A percentile compares a stretch with the other conserved stretches of the same genome.
Evolutionary conservation across 2,113 vertebrate species (phyloP).

Genomic region (Axis porcinus): DNA sequence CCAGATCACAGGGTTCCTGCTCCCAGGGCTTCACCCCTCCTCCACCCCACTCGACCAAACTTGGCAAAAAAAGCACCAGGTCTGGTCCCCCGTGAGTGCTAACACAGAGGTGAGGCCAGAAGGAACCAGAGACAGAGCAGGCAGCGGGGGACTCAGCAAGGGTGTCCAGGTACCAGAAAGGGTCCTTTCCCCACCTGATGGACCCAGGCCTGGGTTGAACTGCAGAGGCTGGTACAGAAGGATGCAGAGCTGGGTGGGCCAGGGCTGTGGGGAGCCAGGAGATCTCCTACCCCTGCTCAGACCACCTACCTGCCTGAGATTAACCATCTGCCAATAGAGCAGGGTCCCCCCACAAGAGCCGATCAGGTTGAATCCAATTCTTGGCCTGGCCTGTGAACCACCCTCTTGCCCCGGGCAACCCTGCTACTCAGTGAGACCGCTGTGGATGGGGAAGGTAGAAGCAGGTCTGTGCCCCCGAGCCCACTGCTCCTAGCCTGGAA

Average conservation of each 20-base stretch:
- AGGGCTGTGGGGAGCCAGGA: background rate
- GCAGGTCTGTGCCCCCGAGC: background rate
- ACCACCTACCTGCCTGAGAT: background rate
- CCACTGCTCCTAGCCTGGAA: background rate
- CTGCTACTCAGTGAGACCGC: background rate
- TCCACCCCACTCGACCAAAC: background rate
- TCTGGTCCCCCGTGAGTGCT: background rate
- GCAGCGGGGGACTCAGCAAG: rapidly evolving
- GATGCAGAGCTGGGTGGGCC: background rate
- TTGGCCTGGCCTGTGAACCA: background rate
- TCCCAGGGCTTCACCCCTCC: background rate
- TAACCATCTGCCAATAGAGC: background rate
- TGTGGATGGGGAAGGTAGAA: background rate
- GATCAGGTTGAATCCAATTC: background rate
- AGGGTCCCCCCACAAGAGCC: background rate
- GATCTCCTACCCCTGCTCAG: background rate
- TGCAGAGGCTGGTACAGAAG: background rate
- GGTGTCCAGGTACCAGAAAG: background rate
- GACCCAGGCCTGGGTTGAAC: background rate
- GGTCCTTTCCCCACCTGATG: background rate
- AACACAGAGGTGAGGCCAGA: background rate
- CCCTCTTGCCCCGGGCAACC: background rate
- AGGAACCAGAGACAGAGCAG: no score
- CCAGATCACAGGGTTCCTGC: background rate
- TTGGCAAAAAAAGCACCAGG: background rate